Percentiles rank a stretch among this genome's conserved stretches.
Conservation (phyloP, 2,888 invertebrate genomes). For the Calameuta idolon region DNA sequence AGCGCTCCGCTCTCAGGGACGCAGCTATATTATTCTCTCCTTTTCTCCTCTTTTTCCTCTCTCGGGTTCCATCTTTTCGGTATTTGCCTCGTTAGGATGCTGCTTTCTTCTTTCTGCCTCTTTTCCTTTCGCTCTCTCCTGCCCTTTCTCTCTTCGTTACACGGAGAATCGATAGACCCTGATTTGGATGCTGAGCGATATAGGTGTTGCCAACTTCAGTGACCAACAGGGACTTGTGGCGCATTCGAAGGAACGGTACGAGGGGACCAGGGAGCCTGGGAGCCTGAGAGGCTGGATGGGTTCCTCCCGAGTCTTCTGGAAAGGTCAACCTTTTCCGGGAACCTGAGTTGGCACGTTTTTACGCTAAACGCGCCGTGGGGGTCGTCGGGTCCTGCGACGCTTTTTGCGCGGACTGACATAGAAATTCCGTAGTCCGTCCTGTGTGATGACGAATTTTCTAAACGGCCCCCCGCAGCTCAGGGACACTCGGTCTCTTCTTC, state of each 20-base stretch:
- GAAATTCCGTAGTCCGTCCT: conserved; percentile 15
- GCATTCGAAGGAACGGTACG: neutral
- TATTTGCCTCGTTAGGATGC: neutral
- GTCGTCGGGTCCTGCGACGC: conserved; percentile 4
- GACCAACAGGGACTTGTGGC: neutral
- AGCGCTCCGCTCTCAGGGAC: conserved; percentile 42
- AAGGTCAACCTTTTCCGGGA: conserved; percentile 1
- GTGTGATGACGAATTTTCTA: conserved; percentile 27
- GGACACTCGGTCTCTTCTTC: conserved; percentile 16
- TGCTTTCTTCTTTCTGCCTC: neutral
- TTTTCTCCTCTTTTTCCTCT: neutral
- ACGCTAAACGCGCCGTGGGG: neutral
- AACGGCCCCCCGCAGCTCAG: conserved; percentile 29
- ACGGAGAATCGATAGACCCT: neutral
- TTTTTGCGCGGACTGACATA: conserved; percentile 17
- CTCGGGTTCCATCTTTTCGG: neutral
- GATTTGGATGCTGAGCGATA: neutral
- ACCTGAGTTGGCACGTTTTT: conserved; percentile 4
- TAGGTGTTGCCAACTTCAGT: neutral
- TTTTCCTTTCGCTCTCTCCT: no score
- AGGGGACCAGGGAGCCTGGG: neutral
- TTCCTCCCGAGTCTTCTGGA: neutral
- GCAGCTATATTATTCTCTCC: conserved; percentile 28
- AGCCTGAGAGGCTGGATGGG: neutral
- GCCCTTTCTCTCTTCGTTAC: neutral